Percentiles rank a stretch among this genome's conserved stretches.
These are phyloP conservation scores for Prolemur simus DNA, from an alignment of 2,113 vertebrate genomes.

Conservation along the genomic window DNA sequence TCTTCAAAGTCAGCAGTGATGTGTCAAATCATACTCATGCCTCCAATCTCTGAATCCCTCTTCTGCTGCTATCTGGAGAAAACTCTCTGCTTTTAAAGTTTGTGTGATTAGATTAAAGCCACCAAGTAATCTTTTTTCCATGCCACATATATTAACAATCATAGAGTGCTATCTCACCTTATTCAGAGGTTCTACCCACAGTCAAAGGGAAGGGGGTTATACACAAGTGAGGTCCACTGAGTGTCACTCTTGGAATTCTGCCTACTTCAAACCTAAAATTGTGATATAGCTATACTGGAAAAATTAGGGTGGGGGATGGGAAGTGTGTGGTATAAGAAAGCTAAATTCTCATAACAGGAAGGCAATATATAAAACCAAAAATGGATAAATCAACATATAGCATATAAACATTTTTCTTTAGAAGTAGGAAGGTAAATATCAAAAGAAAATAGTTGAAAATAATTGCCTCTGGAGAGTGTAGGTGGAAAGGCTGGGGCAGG, in stretches of 20 bases:
- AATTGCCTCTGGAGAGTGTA: not conserved
- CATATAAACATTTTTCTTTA: not conserved
- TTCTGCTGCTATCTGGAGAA: not conserved
- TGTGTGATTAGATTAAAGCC: not conserved
- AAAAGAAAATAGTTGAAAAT: slow-evolving; percentile 1
- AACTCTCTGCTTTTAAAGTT: not conserved
- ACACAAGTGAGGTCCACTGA: not conserved
- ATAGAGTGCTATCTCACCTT: not conserved
- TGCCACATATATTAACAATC: slow-evolving; percentile 1
- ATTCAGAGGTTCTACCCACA: not conserved
- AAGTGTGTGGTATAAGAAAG: not conserved
- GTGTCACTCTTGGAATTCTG: slow-evolving; percentile 17
- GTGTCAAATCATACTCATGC: not conserved
- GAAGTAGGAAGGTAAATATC: not conserved
- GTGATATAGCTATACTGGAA: not conserved
- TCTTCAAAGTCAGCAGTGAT: not conserved
- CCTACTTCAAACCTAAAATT: not conserved
- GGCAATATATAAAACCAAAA: not conserved
- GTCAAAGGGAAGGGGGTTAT: not conserved
- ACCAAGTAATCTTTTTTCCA: not conserved
- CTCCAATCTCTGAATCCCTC: not conserved
- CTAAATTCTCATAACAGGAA: slow-evolving; percentile 16
- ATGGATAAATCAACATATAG: not conserved
- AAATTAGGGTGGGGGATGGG: not conserved
- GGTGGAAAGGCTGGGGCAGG: not conserved